A percentile compares a stretch with the other conserved stretches of the same genome.
These are phyloP conservation scores for Pocillopora verrucosa DNA, from an alignment of 64 coral and sea anemone genomes.

Conservation along the genomic window DNA sequence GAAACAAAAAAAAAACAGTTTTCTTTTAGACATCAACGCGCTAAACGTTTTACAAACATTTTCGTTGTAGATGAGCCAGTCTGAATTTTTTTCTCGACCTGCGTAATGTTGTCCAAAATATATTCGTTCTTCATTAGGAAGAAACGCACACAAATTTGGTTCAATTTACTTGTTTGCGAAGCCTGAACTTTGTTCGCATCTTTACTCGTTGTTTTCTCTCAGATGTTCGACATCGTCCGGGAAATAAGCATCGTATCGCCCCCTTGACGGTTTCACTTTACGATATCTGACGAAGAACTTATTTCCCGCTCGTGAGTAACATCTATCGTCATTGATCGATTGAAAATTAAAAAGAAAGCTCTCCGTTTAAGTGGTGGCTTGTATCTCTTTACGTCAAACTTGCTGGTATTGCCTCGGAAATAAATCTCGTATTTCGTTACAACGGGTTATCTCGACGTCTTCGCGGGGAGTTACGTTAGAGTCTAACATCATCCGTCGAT, in stretches of 20 bases:
- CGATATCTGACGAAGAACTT: too few relatives aligned
- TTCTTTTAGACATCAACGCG: neutral
- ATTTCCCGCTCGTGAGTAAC: too few relatives aligned
- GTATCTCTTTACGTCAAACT: too few relatives aligned
- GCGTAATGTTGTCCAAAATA: neutral
- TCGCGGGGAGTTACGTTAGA: neutral
- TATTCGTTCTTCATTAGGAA: constrained; percentile 1
- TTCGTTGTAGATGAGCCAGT: neutral
- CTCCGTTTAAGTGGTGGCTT: too few relatives aligned
- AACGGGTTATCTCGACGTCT: neutral
- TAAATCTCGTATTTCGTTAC: neutral
- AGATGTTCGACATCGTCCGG: neutral
- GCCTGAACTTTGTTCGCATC: neutral
- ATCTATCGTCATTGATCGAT: too few relatives aligned
- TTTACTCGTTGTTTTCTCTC: neutral
- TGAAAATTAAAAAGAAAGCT: too few relatives aligned
- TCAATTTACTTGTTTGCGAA: constrained; percentile 21
- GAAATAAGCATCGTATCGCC: neutral
- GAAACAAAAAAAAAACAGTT: neutral
- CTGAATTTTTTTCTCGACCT: neutral
- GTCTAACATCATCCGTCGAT: constrained; percentile 14
- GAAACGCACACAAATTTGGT: neutral
- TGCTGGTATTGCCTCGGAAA: neutral
- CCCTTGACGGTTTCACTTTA: too few relatives aligned
- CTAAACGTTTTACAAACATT: constrained; percentile 20